Conservation (phyloP, 2,113 vertebrate genomes). For the Onychostruthus taczanowskii region DNA sequence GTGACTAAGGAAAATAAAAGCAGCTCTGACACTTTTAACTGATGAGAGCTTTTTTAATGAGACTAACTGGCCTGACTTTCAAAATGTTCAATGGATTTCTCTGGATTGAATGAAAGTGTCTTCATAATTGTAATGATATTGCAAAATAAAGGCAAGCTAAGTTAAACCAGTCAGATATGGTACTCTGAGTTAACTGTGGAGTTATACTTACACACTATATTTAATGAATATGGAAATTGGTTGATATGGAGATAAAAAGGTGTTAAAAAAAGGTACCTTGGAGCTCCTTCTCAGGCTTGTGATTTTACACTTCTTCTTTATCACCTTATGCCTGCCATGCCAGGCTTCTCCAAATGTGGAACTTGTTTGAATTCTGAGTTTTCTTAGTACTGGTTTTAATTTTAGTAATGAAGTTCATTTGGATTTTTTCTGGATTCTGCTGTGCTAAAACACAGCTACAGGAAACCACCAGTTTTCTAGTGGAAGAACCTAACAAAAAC, state of each 20-base stretch:
- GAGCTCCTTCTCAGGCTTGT: neutral
- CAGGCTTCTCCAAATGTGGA: neutral
- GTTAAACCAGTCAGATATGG: neutral
- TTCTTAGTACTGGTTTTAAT: slow-evolving; percentile 7
- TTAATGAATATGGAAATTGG: neutral
- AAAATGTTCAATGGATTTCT: neutral
- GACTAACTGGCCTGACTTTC: neutral
- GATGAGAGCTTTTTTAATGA: neutral
- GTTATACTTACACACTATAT: neutral
- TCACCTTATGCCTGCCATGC: neutral
- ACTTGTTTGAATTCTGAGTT: neutral
- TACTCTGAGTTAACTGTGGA: neutral
- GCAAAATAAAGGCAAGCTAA: neutral
- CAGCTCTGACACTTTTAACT: neutral
- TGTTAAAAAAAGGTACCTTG: neutral
- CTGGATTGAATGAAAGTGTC: neutral
- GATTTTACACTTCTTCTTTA: neutral
- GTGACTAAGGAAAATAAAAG: neutral
- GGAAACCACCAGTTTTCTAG: neutral
- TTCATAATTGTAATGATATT: neutral
- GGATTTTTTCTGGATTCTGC: neutral
- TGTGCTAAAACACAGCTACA: neutral
- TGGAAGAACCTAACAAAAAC: neutral
- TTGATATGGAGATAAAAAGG: neutral
- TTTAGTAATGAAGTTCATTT: neutral